Evolutionary conservation across 2,888 invertebrate genomes (phyloP).

Genomic region (Acholoe squamosa): DNA sequence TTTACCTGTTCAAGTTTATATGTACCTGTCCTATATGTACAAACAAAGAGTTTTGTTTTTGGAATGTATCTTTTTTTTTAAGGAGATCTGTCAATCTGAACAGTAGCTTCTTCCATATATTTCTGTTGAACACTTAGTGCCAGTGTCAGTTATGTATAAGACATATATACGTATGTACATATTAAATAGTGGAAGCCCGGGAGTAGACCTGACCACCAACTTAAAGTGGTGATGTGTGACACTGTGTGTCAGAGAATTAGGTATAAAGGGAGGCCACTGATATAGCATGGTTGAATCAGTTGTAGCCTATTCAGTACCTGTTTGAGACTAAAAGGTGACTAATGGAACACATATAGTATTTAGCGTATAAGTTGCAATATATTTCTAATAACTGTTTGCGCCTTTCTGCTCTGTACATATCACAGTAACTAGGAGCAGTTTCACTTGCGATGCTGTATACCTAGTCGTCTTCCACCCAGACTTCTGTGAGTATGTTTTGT

Average conservation of each 20-base stretch:
- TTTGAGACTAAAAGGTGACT: neutral
- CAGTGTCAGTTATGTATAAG: neutral
- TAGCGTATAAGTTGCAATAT: neutral
- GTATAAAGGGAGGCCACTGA: neutral
- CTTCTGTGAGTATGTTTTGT: neutral
- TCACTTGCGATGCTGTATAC: too few relatives aligned
- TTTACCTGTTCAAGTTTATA: neutral
- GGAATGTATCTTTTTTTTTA: neutral
- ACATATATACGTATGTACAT: neutral
- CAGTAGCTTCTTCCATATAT: neutral
- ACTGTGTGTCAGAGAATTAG: neutral
- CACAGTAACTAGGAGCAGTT: neutral
- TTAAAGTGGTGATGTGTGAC: neutral
- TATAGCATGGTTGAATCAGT: neutral
- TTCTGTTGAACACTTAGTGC: conserved; percentile 21
- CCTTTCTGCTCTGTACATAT: conserved; percentile 2
- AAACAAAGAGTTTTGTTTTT: neutral
- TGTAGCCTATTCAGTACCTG: too few relatives aligned
- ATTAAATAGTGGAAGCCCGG: neutral
- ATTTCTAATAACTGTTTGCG: neutral
- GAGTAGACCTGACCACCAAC: neutral
- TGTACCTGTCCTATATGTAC: neutral
- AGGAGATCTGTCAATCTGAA: too few relatives aligned
- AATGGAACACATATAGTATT: neutral
- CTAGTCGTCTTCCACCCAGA: neutral